A percentile compares a stretch with the other conserved stretches of the same genome.
Conservation (phyloP, 2,113 vertebrate genomes). For the Elgaria multicarinata region DNA sequence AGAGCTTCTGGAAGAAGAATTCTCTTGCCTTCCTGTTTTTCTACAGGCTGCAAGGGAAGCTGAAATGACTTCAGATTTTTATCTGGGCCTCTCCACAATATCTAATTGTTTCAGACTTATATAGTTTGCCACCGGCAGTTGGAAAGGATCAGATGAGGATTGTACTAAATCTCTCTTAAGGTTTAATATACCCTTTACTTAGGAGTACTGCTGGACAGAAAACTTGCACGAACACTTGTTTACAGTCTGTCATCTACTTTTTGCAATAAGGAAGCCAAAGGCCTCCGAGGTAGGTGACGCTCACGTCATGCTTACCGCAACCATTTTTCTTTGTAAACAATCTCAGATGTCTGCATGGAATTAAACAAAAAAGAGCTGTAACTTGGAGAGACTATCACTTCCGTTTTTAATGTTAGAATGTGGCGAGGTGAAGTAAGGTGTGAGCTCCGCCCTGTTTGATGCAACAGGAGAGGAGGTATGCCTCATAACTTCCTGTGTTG, state of each 20-base stretch:
- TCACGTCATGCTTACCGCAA: background rate
- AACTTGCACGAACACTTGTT: conserved; percentile 16
- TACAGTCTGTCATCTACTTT: conserved; percentile 31
- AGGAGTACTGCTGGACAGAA: conserved; percentile 23
- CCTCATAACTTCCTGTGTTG: background rate
- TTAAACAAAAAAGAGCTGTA: background rate
- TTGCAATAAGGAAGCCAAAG: conserved; percentile 38
- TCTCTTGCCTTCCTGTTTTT: conserved; percentile 32
- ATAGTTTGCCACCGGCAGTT: conserved; percentile 19
- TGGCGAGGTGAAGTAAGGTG: conserved; percentile 5
- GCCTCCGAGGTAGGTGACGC: background rate
- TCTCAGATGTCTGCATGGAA: conserved; percentile 11
- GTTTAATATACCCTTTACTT: conserved; percentile 3
- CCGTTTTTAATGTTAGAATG: conserved; percentile 25
- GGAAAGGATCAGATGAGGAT: conserved; percentile 27
- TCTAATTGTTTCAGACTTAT: background rate
- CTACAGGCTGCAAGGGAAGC: background rate
- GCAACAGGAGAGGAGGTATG: background rate
- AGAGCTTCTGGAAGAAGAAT: conserved; percentile 13
- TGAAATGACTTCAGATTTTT: conserved; percentile 20
- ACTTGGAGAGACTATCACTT: background rate
- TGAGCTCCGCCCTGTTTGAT: background rate
- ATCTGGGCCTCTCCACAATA: background rate
- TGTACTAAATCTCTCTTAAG: rapidly evolving
- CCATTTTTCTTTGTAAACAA: conserved; percentile 24